Percentiles rank a stretch among this genome's conserved stretches.
These are phyloP conservation scores for Harpagifer antarcticus DNA, from an alignment of 2,797 vertebrate species.

Conservation along the genomic window DNA sequence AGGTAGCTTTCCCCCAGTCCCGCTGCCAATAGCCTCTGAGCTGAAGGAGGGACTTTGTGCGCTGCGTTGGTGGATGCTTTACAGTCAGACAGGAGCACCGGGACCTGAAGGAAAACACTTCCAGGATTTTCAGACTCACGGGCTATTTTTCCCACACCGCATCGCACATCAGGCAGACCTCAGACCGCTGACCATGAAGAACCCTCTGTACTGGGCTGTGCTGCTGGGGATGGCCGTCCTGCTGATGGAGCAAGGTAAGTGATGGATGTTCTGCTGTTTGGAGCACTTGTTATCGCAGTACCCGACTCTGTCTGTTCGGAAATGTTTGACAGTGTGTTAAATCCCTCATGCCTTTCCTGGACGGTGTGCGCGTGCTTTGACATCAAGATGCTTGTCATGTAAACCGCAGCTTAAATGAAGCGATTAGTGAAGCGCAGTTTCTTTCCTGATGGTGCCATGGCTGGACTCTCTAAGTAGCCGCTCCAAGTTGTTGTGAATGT, in stretches of 20 bases:
- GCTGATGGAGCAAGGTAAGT: slow-evolving; percentile 87
- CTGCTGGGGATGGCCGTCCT: slow-evolving; percentile 83
- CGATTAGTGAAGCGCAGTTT: slow-evolving; percentile 69
- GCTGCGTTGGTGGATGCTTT: slow-evolving; percentile 73
- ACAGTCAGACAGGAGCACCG: slow-evolving; percentile 64
- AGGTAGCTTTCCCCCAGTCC: neutral
- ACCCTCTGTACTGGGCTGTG: slow-evolving; percentile 83
- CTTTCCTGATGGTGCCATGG: slow-evolving; percentile 26
- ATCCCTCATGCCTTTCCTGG: neutral
- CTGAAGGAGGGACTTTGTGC: slow-evolving; percentile 79
- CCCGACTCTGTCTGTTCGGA: neutral
- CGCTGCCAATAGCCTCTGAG: slow-evolving; percentile 70
- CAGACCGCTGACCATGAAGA: slow-evolving; percentile 75
- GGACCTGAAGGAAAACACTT: slow-evolving; percentile 71
- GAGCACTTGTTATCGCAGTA: slow-evolving; percentile 46
- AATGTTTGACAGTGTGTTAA: neutral
- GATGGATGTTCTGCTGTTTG: slow-evolving; percentile 23
- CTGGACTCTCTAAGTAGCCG: slow-evolving; percentile 39
- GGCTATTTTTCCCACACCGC: slow-evolving; percentile 49
- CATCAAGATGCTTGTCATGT: slow-evolving; percentile 38
- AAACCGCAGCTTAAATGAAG: slow-evolving; percentile 62
- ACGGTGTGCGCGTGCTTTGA: slow-evolving; percentile 23
- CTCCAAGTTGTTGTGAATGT: slow-evolving; percentile 19
- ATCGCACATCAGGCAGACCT: slow-evolving; percentile 22
- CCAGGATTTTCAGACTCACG: slow-evolving; percentile 71